phyloP scores from a whole-genome alignment of 2,797 vertebrate species.

The Scomberomorus guttatus region DNA sequence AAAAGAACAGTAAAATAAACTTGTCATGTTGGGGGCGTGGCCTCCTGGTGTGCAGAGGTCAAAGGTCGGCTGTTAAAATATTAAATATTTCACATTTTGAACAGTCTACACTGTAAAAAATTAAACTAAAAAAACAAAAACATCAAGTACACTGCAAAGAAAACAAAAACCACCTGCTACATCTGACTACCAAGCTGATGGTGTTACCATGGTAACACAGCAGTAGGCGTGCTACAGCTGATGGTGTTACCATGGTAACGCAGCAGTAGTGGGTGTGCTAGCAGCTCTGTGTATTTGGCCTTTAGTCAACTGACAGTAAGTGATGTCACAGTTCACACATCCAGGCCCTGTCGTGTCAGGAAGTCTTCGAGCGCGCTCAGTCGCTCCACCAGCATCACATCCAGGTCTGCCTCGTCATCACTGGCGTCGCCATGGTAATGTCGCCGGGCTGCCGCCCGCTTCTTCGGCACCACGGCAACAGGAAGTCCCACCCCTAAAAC shows the following conservation, averaged over 20 bases:
- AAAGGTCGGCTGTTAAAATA: conserved; percentile 12
- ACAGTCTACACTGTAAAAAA: conserved; percentile 38
- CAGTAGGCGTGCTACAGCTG: too few species aligned
- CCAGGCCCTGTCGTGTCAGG: conserved; percentile 87
- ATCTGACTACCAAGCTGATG: background rate
- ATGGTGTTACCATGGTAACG: background rate
- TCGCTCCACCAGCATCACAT: conserved; percentile 92
- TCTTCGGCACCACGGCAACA: conserved; percentile 54
- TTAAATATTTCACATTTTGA: conserved; percentile 45
- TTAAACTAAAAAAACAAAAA: background rate
- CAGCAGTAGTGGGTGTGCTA: conserved; percentile 14
- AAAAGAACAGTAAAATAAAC: background rate
- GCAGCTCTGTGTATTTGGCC: conserved; percentile 54
- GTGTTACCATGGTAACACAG: background rate
- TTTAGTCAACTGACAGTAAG: conserved; percentile 40
- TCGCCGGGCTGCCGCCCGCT: conserved; percentile 86
- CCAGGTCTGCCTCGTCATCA: conserved; percentile 86
- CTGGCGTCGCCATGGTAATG: conserved; percentile 74
- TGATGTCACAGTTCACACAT: conserved; percentile 62
- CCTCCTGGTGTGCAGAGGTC: background rate
- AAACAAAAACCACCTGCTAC: background rate
- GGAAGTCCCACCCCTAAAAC: conserved; percentile 62
- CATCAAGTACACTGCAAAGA: conserved; percentile 5
- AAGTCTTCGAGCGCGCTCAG: conserved; percentile 93
- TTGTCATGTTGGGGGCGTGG: conserved; percentile 12